Conservation (phyloP, 2,888 invertebrate genomes). For the Horisme vitalbata region DNA sequence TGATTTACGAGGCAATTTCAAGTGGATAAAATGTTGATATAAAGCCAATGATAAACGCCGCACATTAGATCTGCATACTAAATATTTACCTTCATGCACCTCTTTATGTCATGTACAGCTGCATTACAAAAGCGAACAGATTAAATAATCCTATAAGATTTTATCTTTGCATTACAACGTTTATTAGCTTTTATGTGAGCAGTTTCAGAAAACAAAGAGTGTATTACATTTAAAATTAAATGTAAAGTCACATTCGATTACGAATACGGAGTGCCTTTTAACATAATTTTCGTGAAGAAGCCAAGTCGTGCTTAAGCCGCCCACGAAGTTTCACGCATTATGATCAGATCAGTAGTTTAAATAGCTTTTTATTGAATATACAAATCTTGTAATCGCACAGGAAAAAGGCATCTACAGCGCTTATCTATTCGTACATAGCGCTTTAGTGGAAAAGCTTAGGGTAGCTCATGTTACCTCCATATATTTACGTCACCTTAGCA, state of each 20-base stretch:
- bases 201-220: slow-evolving; percentile 57
- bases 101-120: slow-evolving; percentile 34
- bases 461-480: slow-evolving; percentile 15
- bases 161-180: slow-evolving; percentile 41
- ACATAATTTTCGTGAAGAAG: slow-evolving; percentile 54
- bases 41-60: slow-evolving; percentile 44
- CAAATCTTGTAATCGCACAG: slow-evolving; percentile 35
- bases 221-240: slow-evolving; percentile 70
- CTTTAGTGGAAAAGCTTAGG: slow-evolving; percentile 13
- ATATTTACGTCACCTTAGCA: slow-evolving; percentile 13
- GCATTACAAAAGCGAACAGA: slow-evolving; percentile 26
- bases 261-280: slow-evolving; percentile 53
- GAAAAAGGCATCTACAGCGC: slow-evolving; percentile 16
- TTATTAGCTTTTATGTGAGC: slow-evolving; percentile 42
- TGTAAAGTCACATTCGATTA: slow-evolving; percentile 63
- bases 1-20: slow-evolving; percentile 45
- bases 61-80: slow-evolving; percentile 41
- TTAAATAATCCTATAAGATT: slow-evolving; percentile 45
- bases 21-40: slow-evolving; percentile 43
- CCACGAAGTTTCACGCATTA: slow-evolving; percentile 49
- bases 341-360: slow-evolving; percentile 39
- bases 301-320: slow-evolving; percentile 47
- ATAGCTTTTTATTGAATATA: slow-evolving; percentile 42
- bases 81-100: slow-evolving; percentile 28
- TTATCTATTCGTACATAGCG: background rate